Evolutionary conservation across 2,888 invertebrate genomes (phyloP), one percentile per base, ranked within the genome.

Genomic region (Conus canariensis): DNA sequence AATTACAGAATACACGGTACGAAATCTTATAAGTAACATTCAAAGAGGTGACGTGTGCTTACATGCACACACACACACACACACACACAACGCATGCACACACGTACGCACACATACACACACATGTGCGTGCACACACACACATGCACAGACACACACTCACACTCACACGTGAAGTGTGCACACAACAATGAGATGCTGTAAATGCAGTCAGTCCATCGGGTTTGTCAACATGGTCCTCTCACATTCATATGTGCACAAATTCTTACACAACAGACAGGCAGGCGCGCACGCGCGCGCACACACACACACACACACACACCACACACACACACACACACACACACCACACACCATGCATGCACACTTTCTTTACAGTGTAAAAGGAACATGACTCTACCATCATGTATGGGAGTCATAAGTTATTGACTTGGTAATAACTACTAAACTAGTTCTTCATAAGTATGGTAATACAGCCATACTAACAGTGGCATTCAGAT

Each of bases 21-120:
- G 4, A 30, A 30, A 30, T 45, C 45, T 45, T 45, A 30, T 30
- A 45, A 45, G 45, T 45, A 45, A 45, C 45, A 45, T 45, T 45
- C 45, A 1, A 45, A 45, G 45, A 45, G 45, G 45, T 45, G 12
- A 64, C 64, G 0, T 16, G n/a, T 9, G n/a, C n/a, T n/a, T n/a
- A n/a, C 74, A n/a, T 10, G n/a, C 74, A 74, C 74, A 74, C 74
- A 74, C 74, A 74, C 74, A 70, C 74, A 74, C 74, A 74, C 74
- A 74, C 74, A 74, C 70, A 70, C 70, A 70, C 70, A 70, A n/a
- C 70, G 19, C 8, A 22, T 3, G 19, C 70, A 12, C 70, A 12
- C 70, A 12, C 70, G 4, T n/a, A 70, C 70, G 7, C 70, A 70
- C 70, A 70, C 70, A 70, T 8, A 70, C 70, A 70, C 70, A 70